Evolutionary conservation across 2,113 vertebrate genomes (phyloP).

Genomic region (Pteronura brasiliensis): DNA sequence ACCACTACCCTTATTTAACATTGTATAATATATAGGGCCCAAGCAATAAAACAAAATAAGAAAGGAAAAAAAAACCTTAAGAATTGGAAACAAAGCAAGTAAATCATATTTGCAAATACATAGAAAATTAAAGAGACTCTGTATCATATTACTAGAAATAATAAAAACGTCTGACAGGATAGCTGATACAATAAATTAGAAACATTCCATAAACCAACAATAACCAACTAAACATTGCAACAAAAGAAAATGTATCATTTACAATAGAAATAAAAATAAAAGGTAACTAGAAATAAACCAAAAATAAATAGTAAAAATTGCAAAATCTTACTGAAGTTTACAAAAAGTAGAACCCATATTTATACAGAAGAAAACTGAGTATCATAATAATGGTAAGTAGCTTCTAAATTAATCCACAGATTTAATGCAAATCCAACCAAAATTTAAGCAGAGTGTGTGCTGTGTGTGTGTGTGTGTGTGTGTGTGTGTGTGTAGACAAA

Average conservation of each 20-base stretch:
- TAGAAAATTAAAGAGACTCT: background rate
- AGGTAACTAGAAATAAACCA: background rate
- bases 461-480: no score
- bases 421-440: background rate
- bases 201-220: background rate
- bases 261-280: background rate
- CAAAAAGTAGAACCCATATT: background rate
- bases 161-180: background rate
- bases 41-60: background rate
- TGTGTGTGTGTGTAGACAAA: background rate
- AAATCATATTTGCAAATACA: background rate
- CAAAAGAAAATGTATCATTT: background rate
- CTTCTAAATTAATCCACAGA: background rate
- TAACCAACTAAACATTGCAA: background rate
- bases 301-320: background rate
- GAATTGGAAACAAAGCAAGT: background rate
- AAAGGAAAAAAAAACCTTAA: background rate
- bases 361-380: background rate
- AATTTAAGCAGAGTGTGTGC: background rate
- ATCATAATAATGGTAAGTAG: background rate
- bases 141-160: background rate
- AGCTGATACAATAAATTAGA: background rate
- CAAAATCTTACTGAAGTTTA: background rate
- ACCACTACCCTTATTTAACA: background rate
- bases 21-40: background rate